phyloP scores from a whole-genome alignment of 1,140 invertebrate species.

The Orchesella cincta region DNA sequence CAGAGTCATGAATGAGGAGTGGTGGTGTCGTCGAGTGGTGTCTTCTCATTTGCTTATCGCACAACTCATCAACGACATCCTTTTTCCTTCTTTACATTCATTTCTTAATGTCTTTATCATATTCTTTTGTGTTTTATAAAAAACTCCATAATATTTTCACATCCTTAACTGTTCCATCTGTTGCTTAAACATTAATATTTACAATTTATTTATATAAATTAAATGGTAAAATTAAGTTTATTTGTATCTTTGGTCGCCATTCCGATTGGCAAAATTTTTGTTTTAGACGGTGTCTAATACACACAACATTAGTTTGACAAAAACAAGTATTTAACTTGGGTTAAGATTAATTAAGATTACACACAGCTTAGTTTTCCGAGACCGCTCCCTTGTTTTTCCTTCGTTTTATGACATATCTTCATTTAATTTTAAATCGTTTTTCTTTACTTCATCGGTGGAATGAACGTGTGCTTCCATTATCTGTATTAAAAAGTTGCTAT shows the following conservation, averaged over 20 bases:
- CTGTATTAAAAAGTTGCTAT: background rate
- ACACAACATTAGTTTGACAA: background rate
- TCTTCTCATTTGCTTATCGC: background rate
- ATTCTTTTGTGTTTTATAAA: background rate
- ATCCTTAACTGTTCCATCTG: background rate
- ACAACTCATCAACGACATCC: background rate
- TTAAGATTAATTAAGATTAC: background rate
- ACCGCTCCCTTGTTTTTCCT: no score
- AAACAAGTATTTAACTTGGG: background rate
- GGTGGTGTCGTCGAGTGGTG: no score
- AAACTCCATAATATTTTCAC: background rate
- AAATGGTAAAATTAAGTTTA: no score
- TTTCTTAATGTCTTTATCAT: background rate
- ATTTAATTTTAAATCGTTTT: no score
- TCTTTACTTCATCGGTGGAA: background rate
- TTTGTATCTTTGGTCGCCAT: no score
- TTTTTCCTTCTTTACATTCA: background rate
- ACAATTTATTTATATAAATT: no score
- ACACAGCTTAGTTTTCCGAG: background rate
- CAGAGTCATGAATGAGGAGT: conserved; percentile 7
- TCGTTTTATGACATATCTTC: no score
- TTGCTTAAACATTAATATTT: no score
- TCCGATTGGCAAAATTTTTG: no score
- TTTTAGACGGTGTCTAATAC: background rate
- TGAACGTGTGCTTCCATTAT: background rate